phyloP scores from a whole-genome alignment of 2,888 invertebrate genomes.

The Trachelus troglodyta region DNA sequence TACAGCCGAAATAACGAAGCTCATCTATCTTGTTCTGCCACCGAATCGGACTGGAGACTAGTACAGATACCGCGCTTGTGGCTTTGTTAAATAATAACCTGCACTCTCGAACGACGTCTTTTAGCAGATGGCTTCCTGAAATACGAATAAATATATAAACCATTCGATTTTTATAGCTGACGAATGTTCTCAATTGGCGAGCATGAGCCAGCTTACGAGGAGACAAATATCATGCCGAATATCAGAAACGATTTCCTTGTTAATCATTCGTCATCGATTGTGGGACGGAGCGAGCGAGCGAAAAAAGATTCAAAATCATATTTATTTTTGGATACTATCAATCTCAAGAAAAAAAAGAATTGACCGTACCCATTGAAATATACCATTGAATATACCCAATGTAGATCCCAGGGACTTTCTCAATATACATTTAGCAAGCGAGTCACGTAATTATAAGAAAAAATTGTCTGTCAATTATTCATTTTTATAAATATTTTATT shows the following conservation, averaged over 20 bases:
- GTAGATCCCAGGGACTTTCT: neutral
- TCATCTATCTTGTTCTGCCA: slow-evolving; percentile 53
- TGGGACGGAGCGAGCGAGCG: neutral
- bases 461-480: neutral
- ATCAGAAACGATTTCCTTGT: neutral
- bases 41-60: slow-evolving; percentile 39
- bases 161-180: neutral
- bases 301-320: neutral
- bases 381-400: neutral
- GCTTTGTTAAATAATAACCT: neutral
- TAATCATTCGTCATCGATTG: neutral
- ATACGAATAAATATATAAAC: neutral
- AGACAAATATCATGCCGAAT: neutral
- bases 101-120: neutral
- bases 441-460: neutral
- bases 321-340: neutral
- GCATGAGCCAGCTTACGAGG: neutral
- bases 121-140: neutral
- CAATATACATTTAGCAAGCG: neutral
- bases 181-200: neutral
- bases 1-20: slow-evolving; percentile 55
- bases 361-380: neutral
- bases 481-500: neutral
- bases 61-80: neutral
- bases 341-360: neutral